Evolutionary conservation across 2,113 vertebrate genomes (phyloP).

Genomic region (Dicerorhinus sumatrensis): DNA sequence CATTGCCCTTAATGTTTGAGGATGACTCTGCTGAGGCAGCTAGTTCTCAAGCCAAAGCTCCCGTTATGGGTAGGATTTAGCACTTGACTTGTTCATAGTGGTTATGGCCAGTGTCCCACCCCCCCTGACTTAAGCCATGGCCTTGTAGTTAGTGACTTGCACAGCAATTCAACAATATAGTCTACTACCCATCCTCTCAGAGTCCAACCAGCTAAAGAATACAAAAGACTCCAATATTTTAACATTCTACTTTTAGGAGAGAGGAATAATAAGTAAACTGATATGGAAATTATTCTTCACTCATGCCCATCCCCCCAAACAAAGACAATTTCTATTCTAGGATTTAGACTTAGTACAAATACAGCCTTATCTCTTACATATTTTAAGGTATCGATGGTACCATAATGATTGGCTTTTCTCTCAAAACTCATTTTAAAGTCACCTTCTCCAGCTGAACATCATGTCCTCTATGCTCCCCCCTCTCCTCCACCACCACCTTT

Average conservation of each 20-base stretch:
- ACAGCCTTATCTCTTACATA: background rate
- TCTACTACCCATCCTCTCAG: slow-evolving; percentile 16
- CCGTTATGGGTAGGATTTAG: slow-evolving; percentile 69
- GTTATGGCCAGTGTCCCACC: slow-evolving; percentile 19
- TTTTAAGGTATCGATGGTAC: slow-evolving; percentile 1
- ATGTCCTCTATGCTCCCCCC: background rate
- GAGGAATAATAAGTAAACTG: slow-evolving; percentile 6
- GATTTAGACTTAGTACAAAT: slow-evolving; percentile 41
- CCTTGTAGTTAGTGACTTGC: slow-evolving; percentile 34
- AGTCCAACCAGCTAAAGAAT: background rate
- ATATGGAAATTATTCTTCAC: background rate
- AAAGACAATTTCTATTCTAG: slow-evolving; percentile 32
- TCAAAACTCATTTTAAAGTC: slow-evolving; percentile 24
- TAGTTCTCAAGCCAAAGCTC: slow-evolving; percentile 67
- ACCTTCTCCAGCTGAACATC: background rate
- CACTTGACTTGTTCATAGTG: slow-evolving; percentile 70
- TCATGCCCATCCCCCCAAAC: background rate
- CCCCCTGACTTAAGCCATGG: slow-evolving; percentile 26
- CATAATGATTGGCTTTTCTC: background rate
- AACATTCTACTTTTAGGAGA: slow-evolving; percentile 34
- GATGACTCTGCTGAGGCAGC: slow-evolving; percentile 70
- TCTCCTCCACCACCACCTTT: background rate
- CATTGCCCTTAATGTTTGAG: slow-evolving; percentile 65
- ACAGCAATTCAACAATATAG: slow-evolving; percentile 5
- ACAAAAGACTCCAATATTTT: slow-evolving; percentile 13